Conservation (phyloP, 2,797 vertebrate genomes). For the Sebastes kiyomatsui region DNA sequence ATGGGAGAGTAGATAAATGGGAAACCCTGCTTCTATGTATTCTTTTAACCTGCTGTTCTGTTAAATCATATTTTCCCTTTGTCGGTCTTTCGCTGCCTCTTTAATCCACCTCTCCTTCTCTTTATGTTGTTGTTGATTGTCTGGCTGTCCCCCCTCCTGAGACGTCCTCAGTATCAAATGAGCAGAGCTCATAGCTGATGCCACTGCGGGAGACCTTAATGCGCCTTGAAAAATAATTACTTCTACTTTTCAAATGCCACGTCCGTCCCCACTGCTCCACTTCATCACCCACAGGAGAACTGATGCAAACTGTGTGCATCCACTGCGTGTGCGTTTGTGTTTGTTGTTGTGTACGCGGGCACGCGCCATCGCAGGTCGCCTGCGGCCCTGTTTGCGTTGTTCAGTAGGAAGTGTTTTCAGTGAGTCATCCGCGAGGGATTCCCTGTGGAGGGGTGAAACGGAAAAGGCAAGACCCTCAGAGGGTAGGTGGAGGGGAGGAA, state of each 20-base stretch:
- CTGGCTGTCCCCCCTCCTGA: constrained; percentile 11
- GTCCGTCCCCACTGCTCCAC: constrained; percentile 56
- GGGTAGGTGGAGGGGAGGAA: constrained; percentile 24
- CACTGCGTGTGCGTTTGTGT: constrained; percentile 48
- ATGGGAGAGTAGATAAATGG: not conserved
- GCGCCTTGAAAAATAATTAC: constrained; percentile 76
- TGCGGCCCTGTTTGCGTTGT: constrained; percentile 79
- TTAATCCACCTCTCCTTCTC: constrained; percentile 10
- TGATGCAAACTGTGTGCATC: constrained; percentile 70
- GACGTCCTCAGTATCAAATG: constrained; percentile 52
- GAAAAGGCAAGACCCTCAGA: constrained; percentile 73
- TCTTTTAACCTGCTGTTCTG: not conserved
- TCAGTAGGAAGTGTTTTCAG: constrained; percentile 82
- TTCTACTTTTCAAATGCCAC: constrained; percentile 60
- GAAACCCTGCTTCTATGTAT: not conserved
- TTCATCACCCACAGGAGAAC: constrained; percentile 65
- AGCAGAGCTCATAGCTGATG: constrained; percentile 52
- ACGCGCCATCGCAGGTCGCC: constrained; percentile 59
- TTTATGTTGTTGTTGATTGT: constrained; percentile 57
- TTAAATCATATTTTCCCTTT: not conserved
- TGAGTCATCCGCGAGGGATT: constrained; percentile 89
- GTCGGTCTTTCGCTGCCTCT: not conserved
- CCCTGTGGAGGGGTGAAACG: constrained; percentile 84
- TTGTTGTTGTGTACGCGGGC: constrained; percentile 44
- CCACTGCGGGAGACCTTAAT: constrained; percentile 58